A percentile compares a stretch with the other conserved stretches of the same genome.
Evolutionary conservation across 1,140 invertebrate species (phyloP).

Genomic region (Dreissena rostriformis): DNA sequence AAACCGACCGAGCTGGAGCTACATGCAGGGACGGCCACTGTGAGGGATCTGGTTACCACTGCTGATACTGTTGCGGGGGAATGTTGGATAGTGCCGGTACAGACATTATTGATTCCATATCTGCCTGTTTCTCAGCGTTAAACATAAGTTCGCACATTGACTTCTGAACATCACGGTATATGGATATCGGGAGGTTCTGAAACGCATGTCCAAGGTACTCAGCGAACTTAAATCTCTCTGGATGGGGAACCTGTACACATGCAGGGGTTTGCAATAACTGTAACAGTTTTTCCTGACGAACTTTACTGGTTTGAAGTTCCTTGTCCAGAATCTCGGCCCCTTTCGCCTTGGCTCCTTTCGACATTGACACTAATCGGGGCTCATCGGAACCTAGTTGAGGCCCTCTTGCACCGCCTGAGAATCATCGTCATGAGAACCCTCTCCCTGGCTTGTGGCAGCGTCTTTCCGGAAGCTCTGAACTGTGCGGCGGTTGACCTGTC

Average conservation of each 20-base stretch:
- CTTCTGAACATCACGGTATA: conserved; percentile 23
- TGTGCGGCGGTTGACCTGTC: too few relatives aligned
- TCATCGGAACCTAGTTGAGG: too few relatives aligned
- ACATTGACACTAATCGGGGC: too few relatives aligned
- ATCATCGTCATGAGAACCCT: too few relatives aligned
- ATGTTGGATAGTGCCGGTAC: neutral
- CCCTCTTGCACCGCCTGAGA: too few relatives aligned
- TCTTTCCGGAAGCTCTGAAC: too few relatives aligned
- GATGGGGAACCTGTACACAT: conserved; percentile 43
- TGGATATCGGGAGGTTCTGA: conserved; percentile 19
- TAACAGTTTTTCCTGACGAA: conserved; percentile 52
- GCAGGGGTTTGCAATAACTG: conserved; percentile 47
- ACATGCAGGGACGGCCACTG: neutral
- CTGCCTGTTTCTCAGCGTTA: conserved; percentile 24
- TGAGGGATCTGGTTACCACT: conserved; percentile 23
- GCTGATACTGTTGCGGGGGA: neutral
- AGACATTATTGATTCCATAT: conserved; percentile 1
- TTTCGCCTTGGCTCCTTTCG: neutral
- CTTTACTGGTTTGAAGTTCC: conserved; percentile 31
- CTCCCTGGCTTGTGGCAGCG: too few relatives aligned
- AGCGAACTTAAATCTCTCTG: conserved; percentile 48
- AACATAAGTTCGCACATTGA: neutral
- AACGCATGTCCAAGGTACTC: conserved; percentile 53
- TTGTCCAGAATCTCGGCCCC: conserved; percentile 15
- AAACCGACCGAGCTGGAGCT: conserved; percentile 20